Conservation (phyloP, 2,113 vertebrate genomes). For the Uropsilus gracilis region DNA sequence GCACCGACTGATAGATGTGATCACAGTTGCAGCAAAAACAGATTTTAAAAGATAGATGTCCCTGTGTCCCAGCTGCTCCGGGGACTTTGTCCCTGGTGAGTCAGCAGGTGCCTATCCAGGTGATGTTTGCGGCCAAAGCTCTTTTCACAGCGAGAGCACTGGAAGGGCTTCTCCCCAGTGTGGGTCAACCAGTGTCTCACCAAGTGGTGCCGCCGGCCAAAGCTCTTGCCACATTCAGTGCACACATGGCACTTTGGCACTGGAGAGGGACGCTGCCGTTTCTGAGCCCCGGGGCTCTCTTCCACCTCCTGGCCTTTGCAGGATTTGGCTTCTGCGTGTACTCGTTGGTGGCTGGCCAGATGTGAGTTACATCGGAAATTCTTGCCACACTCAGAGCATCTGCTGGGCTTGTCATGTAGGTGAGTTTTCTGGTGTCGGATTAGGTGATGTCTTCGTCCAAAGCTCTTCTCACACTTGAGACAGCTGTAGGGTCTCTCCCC, state of each 20-base stretch:
- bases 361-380: constrained; percentile 79
- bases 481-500: constrained; percentile 79
- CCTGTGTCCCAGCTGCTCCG: constrained; percentile 72
- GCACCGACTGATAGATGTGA: constrained; percentile 55
- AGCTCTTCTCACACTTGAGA: constrained; percentile 80
- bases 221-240: constrained; percentile 80
- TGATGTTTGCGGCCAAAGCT: constrained; percentile 79
- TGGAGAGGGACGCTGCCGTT: constrained; percentile 78
- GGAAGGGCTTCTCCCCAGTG: constrained; percentile 79
- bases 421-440: constrained; percentile 81
- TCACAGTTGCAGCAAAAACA: not conserved
- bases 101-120: constrained; percentile 77
- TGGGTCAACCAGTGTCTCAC: constrained; percentile 80
- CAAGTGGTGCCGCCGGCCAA: constrained; percentile 77
- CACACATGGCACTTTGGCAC: constrained; percentile 78
- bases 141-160: constrained; percentile 79
- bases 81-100: constrained; percentile 77
- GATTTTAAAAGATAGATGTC: constrained; percentile 68
- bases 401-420: constrained; percentile 78
- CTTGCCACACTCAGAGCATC: constrained; percentile 79
- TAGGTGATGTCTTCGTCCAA: constrained; percentile 78
- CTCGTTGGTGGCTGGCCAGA: constrained; percentile 78
- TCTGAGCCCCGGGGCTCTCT: constrained; percentile 64
- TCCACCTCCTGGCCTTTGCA: constrained; percentile 56
- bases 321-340: constrained; percentile 71